phyloP scores from a whole-genome alignment of 2,113 vertebrate genomes.

The Seriola dumerili region DNA sequence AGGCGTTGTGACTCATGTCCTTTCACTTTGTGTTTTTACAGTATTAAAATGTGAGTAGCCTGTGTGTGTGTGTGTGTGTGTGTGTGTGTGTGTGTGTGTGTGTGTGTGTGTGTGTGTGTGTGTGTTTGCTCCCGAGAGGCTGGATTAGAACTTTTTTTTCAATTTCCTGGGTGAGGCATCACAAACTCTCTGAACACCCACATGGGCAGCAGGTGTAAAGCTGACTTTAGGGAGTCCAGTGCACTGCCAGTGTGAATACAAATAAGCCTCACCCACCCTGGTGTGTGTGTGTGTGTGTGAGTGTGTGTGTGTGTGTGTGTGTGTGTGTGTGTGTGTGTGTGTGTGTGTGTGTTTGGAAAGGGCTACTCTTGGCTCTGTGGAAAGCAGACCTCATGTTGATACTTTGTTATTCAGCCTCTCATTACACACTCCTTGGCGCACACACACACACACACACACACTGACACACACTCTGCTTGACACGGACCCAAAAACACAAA shows the following conservation, averaged over 20 bases:
- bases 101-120: not conserved
- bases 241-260: slow-evolving; percentile 48
- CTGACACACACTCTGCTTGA: not conserved
- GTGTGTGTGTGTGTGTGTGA: slow-evolving; percentile 1
- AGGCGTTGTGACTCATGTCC: not conserved
- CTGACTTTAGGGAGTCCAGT: slow-evolving; percentile 46
- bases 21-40: slow-evolving; percentile 7
- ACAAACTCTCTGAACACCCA: slow-evolving; percentile 52
- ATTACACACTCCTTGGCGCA: slow-evolving; percentile 22
- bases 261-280: slow-evolving; percentile 34
- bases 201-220: slow-evolving; percentile 50
- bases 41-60: slow-evolving; percentile 2
- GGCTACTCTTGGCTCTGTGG: slow-evolving; percentile 20
- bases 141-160: slow-evolving; percentile 56
- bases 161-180: slow-evolving; percentile 58
- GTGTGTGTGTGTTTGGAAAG: slow-evolving; percentile 7
- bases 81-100: slow-evolving; percentile 5
- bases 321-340: slow-evolving; percentile 1
- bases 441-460: not conserved
- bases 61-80: slow-evolving; percentile 7
- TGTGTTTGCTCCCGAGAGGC: slow-evolving; percentile 21
- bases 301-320: slow-evolving; percentile 13
- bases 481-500: slow-evolving; percentile 18
- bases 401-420: slow-evolving; percentile 53
- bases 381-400: slow-evolving; percentile 36